These are phyloP conservation scores for Axea sp. DNA, from an alignment of 2,888 invertebrate species.

Conservation along the genomic window DNA sequence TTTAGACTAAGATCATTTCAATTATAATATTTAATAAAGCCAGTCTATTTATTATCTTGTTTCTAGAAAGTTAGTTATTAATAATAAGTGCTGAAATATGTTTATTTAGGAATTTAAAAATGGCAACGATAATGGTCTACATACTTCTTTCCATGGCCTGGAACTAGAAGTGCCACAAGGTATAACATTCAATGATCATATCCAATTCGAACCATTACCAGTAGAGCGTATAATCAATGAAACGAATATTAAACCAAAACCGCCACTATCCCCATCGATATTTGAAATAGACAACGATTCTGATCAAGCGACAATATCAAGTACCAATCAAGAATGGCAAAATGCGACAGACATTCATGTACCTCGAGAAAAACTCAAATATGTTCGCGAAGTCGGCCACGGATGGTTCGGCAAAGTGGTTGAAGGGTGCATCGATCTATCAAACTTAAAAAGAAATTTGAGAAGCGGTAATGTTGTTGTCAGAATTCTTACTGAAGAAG, in stretches of 20 bases:
- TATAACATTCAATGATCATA: slow-evolving; percentile 67
- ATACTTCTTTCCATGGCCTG: slow-evolving; percentile 70
- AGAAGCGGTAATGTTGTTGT: slow-evolving; percentile 80
- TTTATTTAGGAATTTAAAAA: slow-evolving; percentile 77
- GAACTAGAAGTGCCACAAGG: slow-evolving; percentile 73
- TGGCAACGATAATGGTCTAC: slow-evolving; percentile 70
- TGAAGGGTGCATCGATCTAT: slow-evolving; percentile 84
- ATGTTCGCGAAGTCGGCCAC: slow-evolving; percentile 89
- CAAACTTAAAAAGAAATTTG: slow-evolving; percentile 47
- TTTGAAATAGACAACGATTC: slow-evolving; percentile 68
- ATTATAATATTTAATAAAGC: too few species aligned
- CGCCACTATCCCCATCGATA: slow-evolving; percentile 69
- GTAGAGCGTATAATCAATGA: slow-evolving; percentile 71
- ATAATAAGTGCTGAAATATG: not conserved
- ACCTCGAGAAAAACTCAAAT: slow-evolving; percentile 88
- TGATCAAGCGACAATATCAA: slow-evolving; percentile 64
- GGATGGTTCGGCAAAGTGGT: slow-evolving; percentile 95
- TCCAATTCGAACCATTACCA: slow-evolving; percentile 75
- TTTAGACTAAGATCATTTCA: too few species aligned
- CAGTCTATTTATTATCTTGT: too few species aligned
- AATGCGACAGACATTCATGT: slow-evolving; percentile 77
- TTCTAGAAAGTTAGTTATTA: too few species aligned
- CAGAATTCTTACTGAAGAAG: slow-evolving; percentile 89
- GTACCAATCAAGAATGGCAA: slow-evolving; percentile 74
- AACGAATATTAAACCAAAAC: slow-evolving; percentile 66